Conservation (phyloP, 2,113 vertebrate genomes). For the Amphilophus citrinellus region DNA sequence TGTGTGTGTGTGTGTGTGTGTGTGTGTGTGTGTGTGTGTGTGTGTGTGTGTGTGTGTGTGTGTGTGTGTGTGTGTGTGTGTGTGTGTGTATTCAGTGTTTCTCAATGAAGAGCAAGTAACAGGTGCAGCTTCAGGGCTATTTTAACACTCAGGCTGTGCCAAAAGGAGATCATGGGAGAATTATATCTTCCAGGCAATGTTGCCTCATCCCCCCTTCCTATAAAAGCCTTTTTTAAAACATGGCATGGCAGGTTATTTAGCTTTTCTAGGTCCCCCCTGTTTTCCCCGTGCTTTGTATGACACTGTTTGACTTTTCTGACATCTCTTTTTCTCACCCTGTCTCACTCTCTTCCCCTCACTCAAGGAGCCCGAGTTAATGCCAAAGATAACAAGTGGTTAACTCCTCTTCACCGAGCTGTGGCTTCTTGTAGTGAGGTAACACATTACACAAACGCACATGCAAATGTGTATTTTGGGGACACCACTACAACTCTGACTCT, state of each 20-base stretch:
- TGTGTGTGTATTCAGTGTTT: conserved; percentile 29
- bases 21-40: neutral
- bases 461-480: neutral
- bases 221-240: neutral
- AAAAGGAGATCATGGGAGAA: conserved; percentile 39
- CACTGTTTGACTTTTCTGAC: conserved; percentile 2
- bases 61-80: conserved; percentile 10
- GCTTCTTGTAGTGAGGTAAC: conserved; percentile 98
- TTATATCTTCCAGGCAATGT: conserved; percentile 4
- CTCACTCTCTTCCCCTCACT: neutral
- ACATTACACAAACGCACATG: conserved; percentile 6
- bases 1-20: conserved; percentile 10
- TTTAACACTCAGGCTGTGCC: conserved; percentile 59
- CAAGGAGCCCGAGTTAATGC: conserved; percentile 99
- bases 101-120: conserved; percentile 54
- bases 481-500: neutral
- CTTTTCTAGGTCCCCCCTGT: neutral
- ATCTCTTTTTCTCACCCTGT: conserved; percentile 12
- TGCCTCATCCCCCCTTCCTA: neutral
- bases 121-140: conserved; percentile 70
- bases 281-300: neutral
- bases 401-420: conserved; percentile 98
- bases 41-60: conserved; percentile 2
- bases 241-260: neutral
- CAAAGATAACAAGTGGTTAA: conserved; percentile 99